Conservation (phyloP, 2,888 invertebrate genomes). For the Vesta saturnalis region DNA sequence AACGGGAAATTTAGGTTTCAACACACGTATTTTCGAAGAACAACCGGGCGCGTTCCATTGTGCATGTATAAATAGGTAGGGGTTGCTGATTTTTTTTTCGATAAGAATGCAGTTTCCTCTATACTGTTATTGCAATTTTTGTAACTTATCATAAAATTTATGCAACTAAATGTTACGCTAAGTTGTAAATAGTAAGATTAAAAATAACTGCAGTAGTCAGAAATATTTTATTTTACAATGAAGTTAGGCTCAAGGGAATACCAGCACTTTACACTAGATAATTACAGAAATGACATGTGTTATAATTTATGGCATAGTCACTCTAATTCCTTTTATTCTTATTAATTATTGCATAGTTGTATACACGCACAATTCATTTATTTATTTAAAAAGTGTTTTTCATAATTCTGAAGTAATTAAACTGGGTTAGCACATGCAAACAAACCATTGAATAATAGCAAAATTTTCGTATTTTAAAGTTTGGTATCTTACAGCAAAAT, state of each 20-base stretch:
- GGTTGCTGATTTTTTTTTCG: slow-evolving; percentile 6
- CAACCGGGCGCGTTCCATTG: slow-evolving; percentile 24
- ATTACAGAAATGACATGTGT: neutral
- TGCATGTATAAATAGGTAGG: slow-evolving; percentile 27
- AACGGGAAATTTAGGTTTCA: slow-evolving; percentile 20
- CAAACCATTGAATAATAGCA: no score
- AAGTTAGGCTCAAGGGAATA: neutral
- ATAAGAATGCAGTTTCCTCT: slow-evolving; percentile 6
- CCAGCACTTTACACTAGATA: neutral
- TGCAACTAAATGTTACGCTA: no score
- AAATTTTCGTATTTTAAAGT: no score
- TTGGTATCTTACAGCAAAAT: no score
- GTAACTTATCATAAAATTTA: neutral
- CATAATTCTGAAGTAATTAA: no score
- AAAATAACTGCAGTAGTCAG: no score
- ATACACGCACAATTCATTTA: no score
- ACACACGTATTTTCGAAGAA: slow-evolving; percentile 33
- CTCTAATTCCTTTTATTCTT: neutral
- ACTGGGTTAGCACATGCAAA: no score
- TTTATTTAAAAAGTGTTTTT: neutral
- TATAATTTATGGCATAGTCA: neutral
- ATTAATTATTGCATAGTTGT: slow-evolving; percentile 1
- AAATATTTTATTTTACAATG: neutral
- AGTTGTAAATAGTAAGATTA: no score
- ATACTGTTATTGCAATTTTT: slow-evolving; percentile 12